These are phyloP conservation scores for Turritopsis rubra DNA, from an alignment of 30 jellyfish, hydroid and myxozoan species.

Conservation along the genomic window DNA sequence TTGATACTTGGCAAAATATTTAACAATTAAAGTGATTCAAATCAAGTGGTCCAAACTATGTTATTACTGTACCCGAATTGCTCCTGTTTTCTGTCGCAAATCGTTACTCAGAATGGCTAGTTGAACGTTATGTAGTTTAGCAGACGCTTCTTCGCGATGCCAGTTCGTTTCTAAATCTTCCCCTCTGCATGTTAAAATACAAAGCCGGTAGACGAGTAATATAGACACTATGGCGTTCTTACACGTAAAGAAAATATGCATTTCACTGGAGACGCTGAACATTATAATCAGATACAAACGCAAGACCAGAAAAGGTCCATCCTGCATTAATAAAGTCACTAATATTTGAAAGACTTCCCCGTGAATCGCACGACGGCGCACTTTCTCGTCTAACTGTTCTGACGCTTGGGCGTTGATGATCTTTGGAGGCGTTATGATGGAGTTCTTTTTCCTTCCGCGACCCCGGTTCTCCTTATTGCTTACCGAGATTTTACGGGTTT, in stretches of 20 bases:
- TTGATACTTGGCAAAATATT: no score
- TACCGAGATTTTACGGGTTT: conserved; percentile 6
- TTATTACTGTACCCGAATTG: conserved; percentile 16
- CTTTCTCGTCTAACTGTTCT: conserved; percentile 5
- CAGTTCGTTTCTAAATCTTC: conserved; percentile 51
- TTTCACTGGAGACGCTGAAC: conserved; percentile 54
- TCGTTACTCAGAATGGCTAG: conserved; percentile 53
- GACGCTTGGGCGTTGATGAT: conserved; percentile 1
- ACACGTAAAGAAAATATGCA: conserved; percentile 65
- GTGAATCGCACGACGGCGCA: conserved; percentile 31
- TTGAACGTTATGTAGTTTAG: conserved; percentile 71
- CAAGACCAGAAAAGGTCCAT: conserved; percentile 72
- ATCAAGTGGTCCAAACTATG: no score
- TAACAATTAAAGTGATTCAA: no score
- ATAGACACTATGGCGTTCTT: conserved; percentile 82
- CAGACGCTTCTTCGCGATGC: conserved; percentile 62
- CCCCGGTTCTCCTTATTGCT: background rate
- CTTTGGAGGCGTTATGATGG: background rate
- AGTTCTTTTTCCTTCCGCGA: conserved; percentile 5
- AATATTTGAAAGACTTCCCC: conserved; percentile 74
- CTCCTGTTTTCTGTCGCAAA: background rate
- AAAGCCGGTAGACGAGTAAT: conserved; percentile 58
- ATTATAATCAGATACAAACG: conserved; percentile 45
- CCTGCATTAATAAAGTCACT: conserved; percentile 76
- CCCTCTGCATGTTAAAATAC: conserved; percentile 69